Evolutionary conservation across 2,888 invertebrate species (phyloP).

Genomic region (Drosophila paranaensis): DNA sequence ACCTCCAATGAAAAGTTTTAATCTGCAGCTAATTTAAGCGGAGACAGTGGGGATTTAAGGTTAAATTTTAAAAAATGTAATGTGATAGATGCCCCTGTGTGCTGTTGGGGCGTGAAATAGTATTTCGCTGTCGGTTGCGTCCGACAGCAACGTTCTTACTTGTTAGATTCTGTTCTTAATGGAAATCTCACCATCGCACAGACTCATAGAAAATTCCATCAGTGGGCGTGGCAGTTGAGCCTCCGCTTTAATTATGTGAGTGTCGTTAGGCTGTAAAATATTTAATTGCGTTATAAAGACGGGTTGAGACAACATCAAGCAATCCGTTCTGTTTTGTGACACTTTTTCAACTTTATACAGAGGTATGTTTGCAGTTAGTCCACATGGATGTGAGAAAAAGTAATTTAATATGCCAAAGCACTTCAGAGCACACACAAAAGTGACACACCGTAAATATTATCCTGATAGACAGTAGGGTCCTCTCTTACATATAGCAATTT

Average conservation of each 20-base stretch:
- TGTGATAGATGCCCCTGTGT: no score
- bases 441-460: conserved; percentile 3
- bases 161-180: background rate
- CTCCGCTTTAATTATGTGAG: conserved; percentile 16
- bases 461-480: background rate
- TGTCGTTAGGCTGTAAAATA: conserved; percentile 12
- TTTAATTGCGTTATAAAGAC: conserved; percentile 25
- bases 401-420: conserved; percentile 1
- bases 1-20: no score
- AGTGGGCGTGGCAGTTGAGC: background rate
- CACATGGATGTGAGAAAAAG: conserved; percentile 9
- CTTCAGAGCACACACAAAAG: background rate
- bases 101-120: no score
- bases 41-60: no score
- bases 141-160: no score
- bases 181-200: background rate
- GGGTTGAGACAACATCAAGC: conserved; percentile 1
- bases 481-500: background rate
- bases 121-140: no score
- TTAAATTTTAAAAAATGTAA: no score
- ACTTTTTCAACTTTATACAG: background rate
- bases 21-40: no score
- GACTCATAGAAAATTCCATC: background rate
- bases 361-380: background rate
- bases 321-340: background rate